Evolutionary conservation across 2,888 invertebrate species (phyloP).

Genomic region (Mesorhabditis spiculigera): DNA sequence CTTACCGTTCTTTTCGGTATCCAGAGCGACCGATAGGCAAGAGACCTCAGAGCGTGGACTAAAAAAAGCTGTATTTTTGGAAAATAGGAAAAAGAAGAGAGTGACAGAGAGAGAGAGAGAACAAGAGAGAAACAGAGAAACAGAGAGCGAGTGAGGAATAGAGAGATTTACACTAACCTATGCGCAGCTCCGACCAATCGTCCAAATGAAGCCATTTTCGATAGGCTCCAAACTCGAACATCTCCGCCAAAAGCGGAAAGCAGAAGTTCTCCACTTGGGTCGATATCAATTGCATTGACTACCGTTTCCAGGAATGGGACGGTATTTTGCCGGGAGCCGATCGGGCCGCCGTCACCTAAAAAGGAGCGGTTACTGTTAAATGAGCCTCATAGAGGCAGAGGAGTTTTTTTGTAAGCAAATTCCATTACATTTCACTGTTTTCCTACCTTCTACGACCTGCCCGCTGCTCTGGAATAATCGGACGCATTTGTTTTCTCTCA

Average conservation of each 20-base stretch:
- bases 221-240: conserved; percentile 69
- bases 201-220: conserved; percentile 33
- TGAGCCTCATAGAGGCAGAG: too few species aligned
- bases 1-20: conserved; percentile 60
- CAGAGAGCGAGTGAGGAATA: background rate
- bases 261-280: conserved; percentile 34
- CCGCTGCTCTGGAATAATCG: conserved; percentile 67
- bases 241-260: conserved; percentile 39
- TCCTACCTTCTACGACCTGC: conserved; percentile 35
- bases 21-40: conserved; percentile 68
- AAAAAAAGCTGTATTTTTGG: background rate
- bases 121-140: too few species aligned
- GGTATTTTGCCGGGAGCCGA: conserved; percentile 36
- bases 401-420: background rate
- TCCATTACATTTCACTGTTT: background rate
- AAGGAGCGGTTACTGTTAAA: too few species aligned
- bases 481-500: conserved; percentile 66
- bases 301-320: conserved; percentile 38
- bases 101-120: background rate
- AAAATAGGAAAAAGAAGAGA: background rate
- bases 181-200: conserved; percentile 33
- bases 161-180: conserved; percentile 16
- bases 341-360: conserved; percentile 18
- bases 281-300: conserved; percentile 33
- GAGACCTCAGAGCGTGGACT: conserved; percentile 57